Percentiles rank a stretch among this genome's conserved stretches.
Evolutionary conservation across 1,140 invertebrate species (phyloP).

Genomic region (Eupeodes corollae): DNA sequence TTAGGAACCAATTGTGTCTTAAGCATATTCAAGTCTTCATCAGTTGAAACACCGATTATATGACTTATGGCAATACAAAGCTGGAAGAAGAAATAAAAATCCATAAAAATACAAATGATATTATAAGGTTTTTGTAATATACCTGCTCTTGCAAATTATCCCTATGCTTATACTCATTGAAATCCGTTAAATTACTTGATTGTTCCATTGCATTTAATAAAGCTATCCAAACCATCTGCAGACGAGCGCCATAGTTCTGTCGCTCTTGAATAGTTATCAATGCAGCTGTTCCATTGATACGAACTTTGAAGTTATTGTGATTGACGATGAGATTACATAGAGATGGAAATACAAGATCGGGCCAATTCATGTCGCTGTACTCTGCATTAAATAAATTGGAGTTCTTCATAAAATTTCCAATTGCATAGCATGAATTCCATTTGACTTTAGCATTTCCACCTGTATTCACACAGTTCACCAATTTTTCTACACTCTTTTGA

Average conservation of each 20-base stretch:
- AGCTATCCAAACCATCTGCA: conserved; percentile 52
- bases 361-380: conserved; percentile 10
- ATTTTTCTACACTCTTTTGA: conserved; percentile 44
- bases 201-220: conserved; percentile 59
- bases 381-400: conserved; percentile 39
- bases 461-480: conserved; percentile 54
- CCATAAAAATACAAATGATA: neutral
- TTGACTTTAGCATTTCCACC: conserved; percentile 73
- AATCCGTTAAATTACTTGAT: conserved; percentile 62
- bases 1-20: conserved; percentile 8
- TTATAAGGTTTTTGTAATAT: conserved; percentile 34
- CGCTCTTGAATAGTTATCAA: conserved; percentile 48
- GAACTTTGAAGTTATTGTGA: conserved; percentile 53
- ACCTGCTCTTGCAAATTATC: conserved; percentile 56
- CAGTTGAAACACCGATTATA: conserved; percentile 14
- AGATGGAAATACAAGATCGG: conserved; percentile 37
- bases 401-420: conserved; percentile 66
- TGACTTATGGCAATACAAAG: conserved; percentile 27
- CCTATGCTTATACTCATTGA: conserved; percentile 67
- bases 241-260: conserved; percentile 48
- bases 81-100: too few relatives aligned
- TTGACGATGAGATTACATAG: conserved; percentile 41
- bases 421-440: conserved; percentile 83
- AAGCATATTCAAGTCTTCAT: conserved; percentile 16
- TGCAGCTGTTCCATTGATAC: conserved; percentile 70